Percentiles rank a stretch among this genome's conserved stretches.
phyloP scores from a whole-genome alignment of 1,140 invertebrate genomes.

The Wasmannia auropunctata region DNA sequence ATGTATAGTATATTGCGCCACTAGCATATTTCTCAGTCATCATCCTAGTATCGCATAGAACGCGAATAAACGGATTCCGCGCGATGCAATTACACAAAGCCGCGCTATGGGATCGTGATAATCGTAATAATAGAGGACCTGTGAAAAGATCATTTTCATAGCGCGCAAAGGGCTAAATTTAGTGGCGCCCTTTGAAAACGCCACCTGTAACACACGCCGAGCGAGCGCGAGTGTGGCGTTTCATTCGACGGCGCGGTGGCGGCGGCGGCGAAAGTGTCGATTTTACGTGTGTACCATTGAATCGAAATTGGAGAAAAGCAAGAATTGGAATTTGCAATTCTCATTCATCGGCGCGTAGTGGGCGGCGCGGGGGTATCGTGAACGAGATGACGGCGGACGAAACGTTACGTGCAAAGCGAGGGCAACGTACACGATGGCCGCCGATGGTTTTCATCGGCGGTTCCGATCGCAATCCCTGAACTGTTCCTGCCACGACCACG shows the following conservation, averaged over 20 bases:
- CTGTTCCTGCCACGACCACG: neutral
- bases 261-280: neutral
- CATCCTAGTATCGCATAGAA: neutral
- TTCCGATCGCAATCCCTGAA: neutral
- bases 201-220: neutral
- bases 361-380: neutral
- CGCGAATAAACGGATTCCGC: neutral
- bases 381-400: neutral
- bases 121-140: neutral
- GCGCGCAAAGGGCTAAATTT: neutral
- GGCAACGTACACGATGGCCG: neutral
- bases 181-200: neutral
- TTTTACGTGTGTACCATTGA: neutral
- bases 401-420: neutral
- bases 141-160: neutral
- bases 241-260: neutral
- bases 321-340: conserved; percentile 1
- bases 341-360: neutral
- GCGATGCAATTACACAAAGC: neutral
- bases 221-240: neutral
- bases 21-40: conserved; percentile 11
- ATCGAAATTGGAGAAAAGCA: conserved; percentile 29
- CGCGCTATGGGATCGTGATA: neutral
- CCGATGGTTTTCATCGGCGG: neutral
- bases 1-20: too few relatives aligned